Evolutionary conservation across 2,888 invertebrate genomes (phyloP), one percentile per base, ranked within the genome.

Genomic region (Brachylomia viminalis): DNA sequence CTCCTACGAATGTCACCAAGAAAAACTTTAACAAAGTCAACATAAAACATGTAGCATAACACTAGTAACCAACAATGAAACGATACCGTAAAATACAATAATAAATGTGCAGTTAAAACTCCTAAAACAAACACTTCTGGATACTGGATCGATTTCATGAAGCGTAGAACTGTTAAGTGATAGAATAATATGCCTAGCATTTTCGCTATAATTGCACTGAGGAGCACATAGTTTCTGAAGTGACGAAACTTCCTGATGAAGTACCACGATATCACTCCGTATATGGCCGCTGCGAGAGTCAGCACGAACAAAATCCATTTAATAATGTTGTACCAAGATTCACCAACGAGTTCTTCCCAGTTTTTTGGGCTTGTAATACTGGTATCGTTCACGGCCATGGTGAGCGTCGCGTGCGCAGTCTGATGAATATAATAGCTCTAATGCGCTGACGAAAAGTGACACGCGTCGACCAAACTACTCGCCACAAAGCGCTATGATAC

Each of bases 151-250:
- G n/a, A 54, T 6, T 13, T 2, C 5, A 4, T 1, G 13, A 11
- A n/a, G 5, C n/a, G 11, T 52, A 52, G 4, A n/a, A 52, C 23
- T 52, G 52, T 3, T 23, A 52, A n/a, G 1, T 54, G 54, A n/a
- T 54, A 54, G n/a, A 54, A 27, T 20, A 65, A 65, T 64, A 65
- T 1, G 15, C 54, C 7, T 33, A 81, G 13, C 15, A 45, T 27
- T 52, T 58, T 64, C 10, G 62, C 67, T 15, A 42, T 0, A 2
- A 30, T 58, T 33, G 27, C 56, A 58, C 56, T 81, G 42, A 75
- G 47, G 15, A 75, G 17, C 58, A 79, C 82, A 68, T 75, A 79
- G 20, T 79, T 79, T 15, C 82, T 68, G 45, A 76, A 76, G 15
- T 79, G 49, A 1, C 82, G 49, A 8, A 79, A 79, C 54, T 80